Evolutionary conservation across 2,888 invertebrate species (phyloP).

Genomic region (Andrena dorsata): DNA sequence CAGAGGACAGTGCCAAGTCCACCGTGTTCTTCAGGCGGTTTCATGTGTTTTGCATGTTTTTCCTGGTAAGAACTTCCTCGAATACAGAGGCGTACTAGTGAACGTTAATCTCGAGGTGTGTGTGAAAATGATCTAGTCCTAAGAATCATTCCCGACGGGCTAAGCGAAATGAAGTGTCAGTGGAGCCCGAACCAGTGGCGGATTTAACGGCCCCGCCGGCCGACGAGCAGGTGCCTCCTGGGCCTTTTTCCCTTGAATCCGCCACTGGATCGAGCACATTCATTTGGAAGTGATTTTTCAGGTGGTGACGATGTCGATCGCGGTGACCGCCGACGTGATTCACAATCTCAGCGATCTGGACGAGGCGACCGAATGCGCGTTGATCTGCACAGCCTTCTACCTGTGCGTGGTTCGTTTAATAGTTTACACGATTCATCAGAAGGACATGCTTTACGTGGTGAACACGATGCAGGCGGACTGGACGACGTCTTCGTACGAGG

Average conservation of each 20-base stretch:
- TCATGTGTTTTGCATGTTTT: conserved; percentile 67
- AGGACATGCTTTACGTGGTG: conserved; percentile 74
- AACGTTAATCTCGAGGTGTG: too few species aligned
- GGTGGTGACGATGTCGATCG: conserved; percentile 45
- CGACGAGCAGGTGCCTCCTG: too few species aligned
- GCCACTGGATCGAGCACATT: neutral
- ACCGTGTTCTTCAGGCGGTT: conserved; percentile 37
- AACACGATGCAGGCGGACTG: conserved; percentile 78
- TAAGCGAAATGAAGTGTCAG: too few species aligned
- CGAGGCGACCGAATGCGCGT: conserved; percentile 77
- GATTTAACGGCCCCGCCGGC: too few species aligned
- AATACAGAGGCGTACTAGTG: neutral
- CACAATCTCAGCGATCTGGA: conserved; percentile 72
- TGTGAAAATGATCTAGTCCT: too few species aligned
- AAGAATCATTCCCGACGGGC: too few species aligned
- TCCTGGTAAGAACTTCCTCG: conserved; percentile 48
- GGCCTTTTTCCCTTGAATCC: too few species aligned
- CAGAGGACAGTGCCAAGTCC: conserved; percentile 20
- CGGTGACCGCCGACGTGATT: conserved; percentile 69
- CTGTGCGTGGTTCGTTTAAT: conserved; percentile 72
- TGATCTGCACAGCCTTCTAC: conserved; percentile 70
- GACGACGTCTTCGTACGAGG: conserved; percentile 65
- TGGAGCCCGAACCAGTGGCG: too few species aligned
- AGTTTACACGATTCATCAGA: conserved; percentile 67
- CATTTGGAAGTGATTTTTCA: conserved; percentile 20